These are phyloP conservation scores for Diabrotica balteata DNA, from an alignment of 2,888 invertebrate genomes.

Conservation along the genomic window DNA sequence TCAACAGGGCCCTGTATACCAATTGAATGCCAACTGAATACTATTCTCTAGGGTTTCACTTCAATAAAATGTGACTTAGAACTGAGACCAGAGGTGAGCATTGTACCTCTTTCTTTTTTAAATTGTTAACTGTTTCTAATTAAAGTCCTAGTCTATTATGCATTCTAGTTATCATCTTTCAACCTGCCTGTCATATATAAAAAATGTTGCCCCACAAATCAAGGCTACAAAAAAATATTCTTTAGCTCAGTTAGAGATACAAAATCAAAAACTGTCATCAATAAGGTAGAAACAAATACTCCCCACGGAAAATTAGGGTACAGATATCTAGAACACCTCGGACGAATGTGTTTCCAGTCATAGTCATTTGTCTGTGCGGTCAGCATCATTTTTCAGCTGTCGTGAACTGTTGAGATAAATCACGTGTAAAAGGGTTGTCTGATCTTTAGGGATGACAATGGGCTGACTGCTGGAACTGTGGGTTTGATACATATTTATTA, in stretches of 20 bases:
- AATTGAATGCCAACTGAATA: too few species aligned
- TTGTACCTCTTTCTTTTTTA: too few species aligned
- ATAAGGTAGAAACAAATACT: conserved; percentile 14
- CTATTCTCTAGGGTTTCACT: too few species aligned
- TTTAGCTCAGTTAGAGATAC: neutral
- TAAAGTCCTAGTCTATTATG: too few species aligned
- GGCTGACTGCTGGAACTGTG: conserved; percentile 4
- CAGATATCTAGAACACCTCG: conserved; percentile 38
- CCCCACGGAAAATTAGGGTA: conserved; percentile 32
- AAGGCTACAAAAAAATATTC: too few species aligned
- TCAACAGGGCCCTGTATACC: too few species aligned
- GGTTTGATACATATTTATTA: neutral
- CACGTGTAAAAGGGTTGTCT: conserved; percentile 43
- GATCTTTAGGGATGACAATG: conserved; percentile 47
- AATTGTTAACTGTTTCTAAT: too few species aligned
- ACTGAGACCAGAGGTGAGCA: too few species aligned
- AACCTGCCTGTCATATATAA: conserved; percentile 11
- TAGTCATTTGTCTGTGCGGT: conserved; percentile 50
- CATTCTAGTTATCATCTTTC: neutral
- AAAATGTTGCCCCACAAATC: neutral
- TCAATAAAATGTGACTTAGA: too few species aligned
- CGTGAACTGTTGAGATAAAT: conserved; percentile 40
- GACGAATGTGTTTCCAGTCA: conserved; percentile 46
- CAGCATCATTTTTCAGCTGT: conserved; percentile 51
- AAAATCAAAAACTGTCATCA: conserved; percentile 16